A percentile compares a stretch with the other conserved stretches of the same genome.
Conservation (phyloP, 1,140 invertebrate genomes). For the Drosophila truncata region DNA sequence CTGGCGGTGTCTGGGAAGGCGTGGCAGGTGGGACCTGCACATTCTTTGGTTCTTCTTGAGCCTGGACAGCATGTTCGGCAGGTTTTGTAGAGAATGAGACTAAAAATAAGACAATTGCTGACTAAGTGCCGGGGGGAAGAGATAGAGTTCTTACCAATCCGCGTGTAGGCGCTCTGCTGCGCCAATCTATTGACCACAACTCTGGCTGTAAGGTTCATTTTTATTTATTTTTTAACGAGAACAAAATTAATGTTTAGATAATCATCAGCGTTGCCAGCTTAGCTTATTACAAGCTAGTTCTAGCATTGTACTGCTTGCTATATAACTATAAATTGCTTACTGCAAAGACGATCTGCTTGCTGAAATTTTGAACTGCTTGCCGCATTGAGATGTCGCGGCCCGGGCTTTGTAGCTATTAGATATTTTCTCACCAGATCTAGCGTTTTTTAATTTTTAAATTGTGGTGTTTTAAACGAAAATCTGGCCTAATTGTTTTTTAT, state of each 20-base stretch:
- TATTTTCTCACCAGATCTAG: no score
- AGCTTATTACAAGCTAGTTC: no score
- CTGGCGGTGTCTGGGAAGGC: not conserved
- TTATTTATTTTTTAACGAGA: constrained; percentile 22
- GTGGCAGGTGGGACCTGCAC: constrained; percentile 1
- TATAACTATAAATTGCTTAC: no score
- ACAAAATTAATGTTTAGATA: constrained; percentile 67
- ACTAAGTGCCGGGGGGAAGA: not conserved
- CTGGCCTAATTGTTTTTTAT: no score
- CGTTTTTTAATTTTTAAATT: no score
- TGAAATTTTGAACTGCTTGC: no score
- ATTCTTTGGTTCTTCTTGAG: constrained; percentile 34
- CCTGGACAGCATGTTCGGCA: constrained; percentile 55
- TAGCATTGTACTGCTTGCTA: no score
- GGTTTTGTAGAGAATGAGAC: constrained; percentile 79
- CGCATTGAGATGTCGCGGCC: no score
- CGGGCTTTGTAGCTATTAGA: no score
- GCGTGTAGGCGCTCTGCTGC: constrained; percentile 47
- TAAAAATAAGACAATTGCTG: constrained; percentile 41
- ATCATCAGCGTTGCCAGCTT: no score
- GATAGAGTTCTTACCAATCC: constrained; percentile 55
- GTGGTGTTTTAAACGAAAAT: no score
- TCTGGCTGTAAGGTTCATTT: constrained; percentile 70
- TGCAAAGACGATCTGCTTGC: no score
- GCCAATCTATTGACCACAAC: constrained; percentile 44